phyloP scores from a whole-genome alignment of 2,888 invertebrate genomes.

The Euzophera pinguis region DNA sequence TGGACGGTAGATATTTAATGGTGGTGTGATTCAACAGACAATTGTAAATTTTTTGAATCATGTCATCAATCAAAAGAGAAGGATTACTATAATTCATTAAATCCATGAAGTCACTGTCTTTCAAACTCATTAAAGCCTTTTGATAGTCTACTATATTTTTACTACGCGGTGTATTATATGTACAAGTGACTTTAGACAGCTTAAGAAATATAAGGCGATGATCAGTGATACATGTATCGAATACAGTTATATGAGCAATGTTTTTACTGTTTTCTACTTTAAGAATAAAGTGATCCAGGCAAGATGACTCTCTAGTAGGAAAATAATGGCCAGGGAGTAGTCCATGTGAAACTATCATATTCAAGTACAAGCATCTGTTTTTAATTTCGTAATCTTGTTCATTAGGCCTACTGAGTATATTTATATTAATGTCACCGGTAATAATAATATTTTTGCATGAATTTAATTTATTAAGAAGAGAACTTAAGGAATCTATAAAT shows the following conservation, averaged over 20 bases:
- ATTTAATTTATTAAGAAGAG: not conserved
- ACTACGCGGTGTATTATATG: slow-evolving; percentile 13
- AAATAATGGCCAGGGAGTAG: not conserved
- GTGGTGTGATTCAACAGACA: not conserved
- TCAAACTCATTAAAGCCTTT: not conserved
- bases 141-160: slow-evolving; percentile 5
- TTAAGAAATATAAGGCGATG: not conserved
- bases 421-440: not conserved
- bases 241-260: not conserved
- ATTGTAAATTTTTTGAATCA: not conserved
- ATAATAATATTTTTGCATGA: not conserved
- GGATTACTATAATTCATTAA: not conserved
- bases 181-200: not conserved
- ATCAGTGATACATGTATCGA: not conserved
- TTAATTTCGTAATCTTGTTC: not conserved
- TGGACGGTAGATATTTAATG: not conserved
- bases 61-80: not conserved
- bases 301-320: not conserved
- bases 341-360: not conserved
- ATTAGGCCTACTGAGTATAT: not conserved
- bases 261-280: not conserved
- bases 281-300: not conserved
- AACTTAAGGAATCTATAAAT: not conserved
- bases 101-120: not conserved
- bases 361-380: not conserved